A percentile compares a stretch with the other conserved stretches of the same genome.
phyloP scores from a whole-genome alignment of 2,888 invertebrate species.

The Exephanes ischioxanthus region DNA sequence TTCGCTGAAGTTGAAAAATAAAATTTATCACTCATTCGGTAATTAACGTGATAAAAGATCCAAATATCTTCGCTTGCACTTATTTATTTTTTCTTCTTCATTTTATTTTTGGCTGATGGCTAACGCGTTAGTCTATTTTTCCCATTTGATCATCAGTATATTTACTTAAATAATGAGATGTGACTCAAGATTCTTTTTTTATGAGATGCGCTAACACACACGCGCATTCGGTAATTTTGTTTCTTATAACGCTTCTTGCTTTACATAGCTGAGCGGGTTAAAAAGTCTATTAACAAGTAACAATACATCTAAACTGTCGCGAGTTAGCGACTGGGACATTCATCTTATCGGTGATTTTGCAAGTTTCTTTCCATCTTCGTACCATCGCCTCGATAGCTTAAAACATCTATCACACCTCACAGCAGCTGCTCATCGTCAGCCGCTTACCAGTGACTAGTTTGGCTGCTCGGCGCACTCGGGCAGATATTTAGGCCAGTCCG shows the following conservation, averaged over 20 bases:
- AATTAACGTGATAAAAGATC: constrained; percentile 14
- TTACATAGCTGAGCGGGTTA: not conserved
- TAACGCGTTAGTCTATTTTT: not conserved
- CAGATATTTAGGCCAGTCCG: constrained; percentile 56
- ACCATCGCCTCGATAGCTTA: constrained; percentile 25
- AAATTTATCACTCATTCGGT: not conserved
- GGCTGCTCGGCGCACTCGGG: constrained; percentile 53
- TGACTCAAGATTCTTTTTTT: too few relatives aligned
- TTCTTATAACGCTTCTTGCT: too few relatives aligned
- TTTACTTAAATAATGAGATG: not conserved
- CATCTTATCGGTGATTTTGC: constrained; percentile 5
- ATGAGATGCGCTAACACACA: too few relatives aligned
- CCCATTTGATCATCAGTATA: not conserved
- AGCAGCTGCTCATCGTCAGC: constrained; percentile 37
- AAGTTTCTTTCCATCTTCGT: not conserved
- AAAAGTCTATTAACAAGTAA: not conserved
- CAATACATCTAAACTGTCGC: not conserved
- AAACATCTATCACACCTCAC: constrained; percentile 30
- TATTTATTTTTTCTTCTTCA: not conserved
- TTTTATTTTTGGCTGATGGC: not conserved
- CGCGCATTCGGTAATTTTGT: too few relatives aligned
- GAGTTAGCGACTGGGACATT: constrained; percentile 36
- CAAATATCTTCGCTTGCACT: not conserved
- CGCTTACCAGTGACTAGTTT: constrained; percentile 63
- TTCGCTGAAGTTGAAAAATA: not conserved